These are phyloP conservation scores for Lydus trimaculatus DNA, from an alignment of 2,888 invertebrate species.

Conservation along the genomic window DNA sequence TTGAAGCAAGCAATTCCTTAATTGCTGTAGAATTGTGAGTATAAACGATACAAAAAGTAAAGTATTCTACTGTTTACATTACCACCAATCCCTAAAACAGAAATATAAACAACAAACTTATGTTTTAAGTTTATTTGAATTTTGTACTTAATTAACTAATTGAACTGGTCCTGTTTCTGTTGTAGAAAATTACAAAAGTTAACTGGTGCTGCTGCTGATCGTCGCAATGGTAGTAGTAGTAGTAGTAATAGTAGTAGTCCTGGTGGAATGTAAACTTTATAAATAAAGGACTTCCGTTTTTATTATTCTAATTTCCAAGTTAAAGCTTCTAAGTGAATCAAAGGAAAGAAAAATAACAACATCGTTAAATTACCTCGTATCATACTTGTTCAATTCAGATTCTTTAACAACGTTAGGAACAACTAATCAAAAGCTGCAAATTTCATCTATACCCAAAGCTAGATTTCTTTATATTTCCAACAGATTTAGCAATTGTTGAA, in stretches of 20 bases:
- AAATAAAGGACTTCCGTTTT: background rate
- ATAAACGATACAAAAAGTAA: constrained; percentile 28
- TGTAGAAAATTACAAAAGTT: background rate
- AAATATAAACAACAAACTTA: constrained; percentile 42
- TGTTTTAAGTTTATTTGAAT: constrained; percentile 40
- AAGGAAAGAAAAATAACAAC: background rate
- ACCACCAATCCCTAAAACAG: constrained; percentile 20
- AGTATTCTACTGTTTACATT: constrained; percentile 36
- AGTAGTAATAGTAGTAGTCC: background rate
- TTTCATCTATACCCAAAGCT: constrained; percentile 41
- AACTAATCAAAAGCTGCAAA: constrained; percentile 34
- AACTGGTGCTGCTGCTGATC: background rate
- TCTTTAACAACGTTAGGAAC: constrained; percentile 33
- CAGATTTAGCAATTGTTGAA: background rate
- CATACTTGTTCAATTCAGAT: constrained; percentile 20
- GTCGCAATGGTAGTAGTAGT: background rate
- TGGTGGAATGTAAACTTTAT: background rate
- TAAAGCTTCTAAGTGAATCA: background rate
- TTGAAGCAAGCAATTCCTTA: constrained; percentile 50
- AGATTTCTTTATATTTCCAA: background rate
- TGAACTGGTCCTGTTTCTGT: constrained; percentile 28
- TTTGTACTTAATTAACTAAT: constrained; percentile 44
- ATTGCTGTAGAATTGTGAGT: constrained; percentile 46
- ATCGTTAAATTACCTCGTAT: background rate
- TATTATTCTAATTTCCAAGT: constrained; percentile 2